phyloP scores from a whole-genome alignment of 2,888 invertebrate genomes.

The Cyclophora punctaria region DNA sequence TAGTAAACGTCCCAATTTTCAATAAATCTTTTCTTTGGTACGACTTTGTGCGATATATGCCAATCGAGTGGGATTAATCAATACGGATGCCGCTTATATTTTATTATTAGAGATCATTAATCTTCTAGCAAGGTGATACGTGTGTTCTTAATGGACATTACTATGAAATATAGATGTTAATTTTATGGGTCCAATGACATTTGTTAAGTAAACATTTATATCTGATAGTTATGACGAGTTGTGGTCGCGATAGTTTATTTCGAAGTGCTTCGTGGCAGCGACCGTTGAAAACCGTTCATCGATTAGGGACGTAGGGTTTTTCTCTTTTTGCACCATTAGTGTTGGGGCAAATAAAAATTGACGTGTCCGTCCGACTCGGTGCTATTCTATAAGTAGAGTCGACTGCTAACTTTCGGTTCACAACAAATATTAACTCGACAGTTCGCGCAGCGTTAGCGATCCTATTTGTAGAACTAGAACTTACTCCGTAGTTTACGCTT shows the following conservation, averaged over 20 bases:
- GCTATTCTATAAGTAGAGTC: slow-evolving; percentile 19
- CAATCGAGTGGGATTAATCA: not conserved
- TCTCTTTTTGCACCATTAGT: slow-evolving; percentile 25
- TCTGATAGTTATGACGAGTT: not conserved
- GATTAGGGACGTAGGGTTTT: slow-evolving; percentile 15
- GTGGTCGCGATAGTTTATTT: not conserved
- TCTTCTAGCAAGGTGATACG: not conserved
- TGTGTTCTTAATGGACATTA: too few relatives aligned
- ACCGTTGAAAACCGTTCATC: slow-evolving; percentile 11
- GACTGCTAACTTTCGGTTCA: slow-evolving; percentile 20
- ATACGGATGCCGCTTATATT: too few relatives aligned
- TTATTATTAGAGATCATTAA: not conserved
- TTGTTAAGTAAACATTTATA: not conserved
- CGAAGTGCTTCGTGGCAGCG: slow-evolving; percentile 1
- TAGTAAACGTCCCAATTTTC: slow-evolving; percentile 10
- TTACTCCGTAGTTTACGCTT: too few relatives aligned
- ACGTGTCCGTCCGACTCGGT: slow-evolving; percentile 31
- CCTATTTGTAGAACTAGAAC: slow-evolving; percentile 17
- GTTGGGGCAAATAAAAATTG: slow-evolving; percentile 34
- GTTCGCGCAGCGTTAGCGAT: slow-evolving; percentile 18
- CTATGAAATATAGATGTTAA: too few relatives aligned
- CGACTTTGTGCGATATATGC: slow-evolving; percentile 3
- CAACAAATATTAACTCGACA: slow-evolving; percentile 25
- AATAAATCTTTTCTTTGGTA: slow-evolving; percentile 14
- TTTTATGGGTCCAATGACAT: too few relatives aligned